Conservation (phyloP, 2,888 invertebrate species). For the Griposia aprilina region DNA sequence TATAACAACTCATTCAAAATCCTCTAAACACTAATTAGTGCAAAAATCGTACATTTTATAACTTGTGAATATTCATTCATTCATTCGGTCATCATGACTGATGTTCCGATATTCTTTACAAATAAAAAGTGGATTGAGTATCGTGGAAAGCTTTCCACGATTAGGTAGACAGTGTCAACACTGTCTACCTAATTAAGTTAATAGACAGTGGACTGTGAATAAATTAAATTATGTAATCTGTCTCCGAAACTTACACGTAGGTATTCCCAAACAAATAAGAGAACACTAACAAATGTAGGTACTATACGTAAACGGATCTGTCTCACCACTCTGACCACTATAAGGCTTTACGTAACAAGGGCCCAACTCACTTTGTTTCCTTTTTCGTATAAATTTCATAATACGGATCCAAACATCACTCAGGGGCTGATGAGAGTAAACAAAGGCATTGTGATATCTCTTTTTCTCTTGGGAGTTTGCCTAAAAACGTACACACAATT, state of each 20-base stretch:
- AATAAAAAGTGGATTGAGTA: neutral
- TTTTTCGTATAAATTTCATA: conserved; percentile 70
- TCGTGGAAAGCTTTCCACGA: too few species aligned
- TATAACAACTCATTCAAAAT: conserved; percentile 2
- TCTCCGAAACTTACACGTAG: conserved; percentile 7
- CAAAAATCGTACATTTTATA: neutral
- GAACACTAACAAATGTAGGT: conserved; percentile 30
- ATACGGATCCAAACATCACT: conserved; percentile 69
- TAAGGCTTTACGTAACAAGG: conserved; percentile 61
- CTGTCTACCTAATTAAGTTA: neutral
- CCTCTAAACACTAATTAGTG: neutral
- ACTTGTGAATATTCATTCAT: neutral
- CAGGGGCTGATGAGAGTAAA: conserved; percentile 74
- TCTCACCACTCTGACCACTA: conserved; percentile 62
- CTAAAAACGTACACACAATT: conserved; percentile 75
- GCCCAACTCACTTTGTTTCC: conserved; percentile 64
- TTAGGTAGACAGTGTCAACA: too few species aligned
- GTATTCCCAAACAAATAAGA: conserved; percentile 27
- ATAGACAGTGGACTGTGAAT: neutral
- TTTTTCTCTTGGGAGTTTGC: conserved; percentile 67
- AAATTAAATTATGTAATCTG: neutral
- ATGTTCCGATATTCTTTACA: neutral
- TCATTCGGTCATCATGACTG: too few species aligned
- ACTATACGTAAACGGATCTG: conserved; percentile 55
- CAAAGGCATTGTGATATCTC: conserved; percentile 74